A percentile compares a stretch with the other conserved stretches of the same genome.
phyloP scores from a whole-genome alignment of 2,113 vertebrate species.

The Marmota monax region DNA sequence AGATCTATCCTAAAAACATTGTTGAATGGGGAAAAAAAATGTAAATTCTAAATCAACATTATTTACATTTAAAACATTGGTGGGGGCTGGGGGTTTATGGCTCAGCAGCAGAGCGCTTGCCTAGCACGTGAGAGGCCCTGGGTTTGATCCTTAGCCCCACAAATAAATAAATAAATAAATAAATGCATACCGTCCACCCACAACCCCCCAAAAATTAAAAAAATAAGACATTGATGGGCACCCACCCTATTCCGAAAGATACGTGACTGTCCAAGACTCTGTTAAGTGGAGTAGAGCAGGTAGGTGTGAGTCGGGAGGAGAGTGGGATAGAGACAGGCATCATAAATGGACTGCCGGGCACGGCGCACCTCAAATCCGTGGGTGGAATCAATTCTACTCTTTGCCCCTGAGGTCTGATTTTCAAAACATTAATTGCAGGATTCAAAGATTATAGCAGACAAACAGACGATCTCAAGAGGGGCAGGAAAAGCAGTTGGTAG shows the following conservation, averaged over 20 bases:
- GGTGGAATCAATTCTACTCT: not conserved
- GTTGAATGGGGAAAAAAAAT: not conserved
- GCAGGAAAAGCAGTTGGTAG: not conserved
- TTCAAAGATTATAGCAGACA: not conserved
- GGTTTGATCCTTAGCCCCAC: no score
- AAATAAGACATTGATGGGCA: not conserved
- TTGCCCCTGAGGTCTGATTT: not conserved
- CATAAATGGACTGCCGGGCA: fast-evolving
- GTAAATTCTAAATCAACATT: not conserved
- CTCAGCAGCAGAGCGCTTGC: no score
- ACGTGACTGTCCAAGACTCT: not conserved
- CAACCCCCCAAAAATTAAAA: no score
- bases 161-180: no score
- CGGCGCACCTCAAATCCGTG: fast-evolving
- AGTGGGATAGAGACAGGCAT: no score
- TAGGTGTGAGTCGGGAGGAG: fast-evolving
- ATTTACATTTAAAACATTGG: not conserved
- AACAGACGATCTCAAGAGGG: not conserved
- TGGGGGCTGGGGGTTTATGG: no score
- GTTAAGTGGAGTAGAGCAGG: no score
- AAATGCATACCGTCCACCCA: no score
- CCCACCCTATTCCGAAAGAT: not conserved
- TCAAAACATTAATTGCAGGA: not conserved
- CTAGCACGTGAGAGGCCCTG: no score
- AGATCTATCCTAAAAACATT: not conserved